phyloP scores from a whole-genome alignment of 2,113 vertebrate species.

The Todiramphus saurophagus region DNA sequence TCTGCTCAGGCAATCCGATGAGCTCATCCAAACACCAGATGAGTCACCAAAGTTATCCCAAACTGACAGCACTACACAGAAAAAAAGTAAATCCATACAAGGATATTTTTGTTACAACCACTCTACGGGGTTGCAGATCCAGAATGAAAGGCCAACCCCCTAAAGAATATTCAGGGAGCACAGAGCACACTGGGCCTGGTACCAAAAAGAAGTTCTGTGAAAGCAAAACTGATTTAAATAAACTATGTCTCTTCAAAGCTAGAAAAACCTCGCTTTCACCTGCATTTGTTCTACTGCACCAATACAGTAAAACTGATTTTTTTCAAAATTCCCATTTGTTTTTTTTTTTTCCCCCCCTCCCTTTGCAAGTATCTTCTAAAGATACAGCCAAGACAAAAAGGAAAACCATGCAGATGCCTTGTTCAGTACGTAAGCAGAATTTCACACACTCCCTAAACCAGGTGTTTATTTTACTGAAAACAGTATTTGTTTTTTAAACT shows the following conservation, averaged over 20 bases:
- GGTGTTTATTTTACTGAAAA: neutral
- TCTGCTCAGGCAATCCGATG: fast-evolving
- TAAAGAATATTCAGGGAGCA: fast-evolving
- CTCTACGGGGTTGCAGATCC: neutral
- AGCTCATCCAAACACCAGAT: neutral
- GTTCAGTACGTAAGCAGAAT: neutral
- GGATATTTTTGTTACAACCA: neutral
- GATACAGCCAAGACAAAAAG: neutral
- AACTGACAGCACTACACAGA: neutral
- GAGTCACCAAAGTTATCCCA: neutral
- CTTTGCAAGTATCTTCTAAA: neutral
- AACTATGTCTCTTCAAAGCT: neutral
- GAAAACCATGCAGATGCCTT: neutral
- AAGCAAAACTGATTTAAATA: neutral
- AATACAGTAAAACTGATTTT: fast-evolving
- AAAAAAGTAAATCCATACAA: neutral
- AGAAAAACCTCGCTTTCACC: neutral
- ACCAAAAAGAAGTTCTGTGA: neutral
- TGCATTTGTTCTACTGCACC: neutral
- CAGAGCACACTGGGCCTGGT: neutral
- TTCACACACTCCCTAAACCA: neutral
- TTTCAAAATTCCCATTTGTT: neutral
- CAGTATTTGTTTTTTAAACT: neutral
- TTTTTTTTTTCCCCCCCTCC: no score
- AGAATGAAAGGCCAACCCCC: neutral